Base-by-base conservation (phyloP, 1,140 invertebrate species). In the Euura lappo region DNA sequence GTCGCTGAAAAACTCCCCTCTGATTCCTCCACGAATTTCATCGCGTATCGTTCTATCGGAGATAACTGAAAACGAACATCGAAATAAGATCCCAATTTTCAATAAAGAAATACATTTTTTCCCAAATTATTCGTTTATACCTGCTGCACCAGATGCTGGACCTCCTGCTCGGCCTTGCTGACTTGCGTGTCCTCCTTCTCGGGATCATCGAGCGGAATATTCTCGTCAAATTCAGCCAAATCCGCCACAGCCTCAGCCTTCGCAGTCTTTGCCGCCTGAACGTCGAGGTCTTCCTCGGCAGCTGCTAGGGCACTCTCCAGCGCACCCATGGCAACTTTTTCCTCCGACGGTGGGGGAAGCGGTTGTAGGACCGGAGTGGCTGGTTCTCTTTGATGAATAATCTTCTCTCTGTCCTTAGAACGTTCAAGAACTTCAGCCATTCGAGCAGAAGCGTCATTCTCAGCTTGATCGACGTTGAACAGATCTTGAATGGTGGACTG, bases 221-320 rank as follows among this genome's bases (percentile, higher is more conserved):
- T 96, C 88, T 99, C 98, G 89, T 99, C 97, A 88, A 99, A 99
- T 86, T 99, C 97, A 0, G 96, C 97, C 73, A 98, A 88, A 84
- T 99, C 97, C 10, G 96, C 97, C 65, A 94, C 95, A 73, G 94
- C 96, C 88, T 99, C 98, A 3, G 96, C 96, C 79, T 95, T 95
- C 0, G 96, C 97, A 5, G 93, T 95, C 83, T 92, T 92, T 2
- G 97, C 96, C 6, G 97, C 98, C 74, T 94, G 92, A 2, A 97
- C 96, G 89, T 99, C 97, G 64, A 93, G 94, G 82, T 98, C 97
- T 89, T 99, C 98, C 88, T 99, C 97, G 45, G 94, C 97, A 69
- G 95, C 93, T 43, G 95, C 95, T 45, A 99, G 88, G 67, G 97
- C 97, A 76, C 85, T 91, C 87, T 96, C 96, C 74, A 96, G 90